phyloP scores from a whole-genome alignment of 2,888 invertebrate species.

The Rotaria sp. region DNA sequence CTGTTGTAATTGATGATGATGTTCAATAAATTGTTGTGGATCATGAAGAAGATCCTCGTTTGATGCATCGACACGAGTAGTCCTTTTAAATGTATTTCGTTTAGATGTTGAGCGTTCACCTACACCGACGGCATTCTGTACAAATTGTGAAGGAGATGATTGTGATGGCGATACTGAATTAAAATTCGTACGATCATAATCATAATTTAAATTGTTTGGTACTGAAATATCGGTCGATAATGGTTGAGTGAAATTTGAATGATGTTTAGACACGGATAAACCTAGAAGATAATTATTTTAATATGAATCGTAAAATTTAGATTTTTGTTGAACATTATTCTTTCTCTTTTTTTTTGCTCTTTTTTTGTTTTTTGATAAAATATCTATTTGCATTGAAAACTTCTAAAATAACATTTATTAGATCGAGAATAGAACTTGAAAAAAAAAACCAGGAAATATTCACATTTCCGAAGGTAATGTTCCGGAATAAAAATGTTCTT shows the following conservation, averaged over 20 bases:
- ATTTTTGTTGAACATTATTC: background rate
- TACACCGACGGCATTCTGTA: background rate
- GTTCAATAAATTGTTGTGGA: background rate
- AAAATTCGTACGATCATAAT: background rate
- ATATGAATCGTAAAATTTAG: too few relatives aligned
- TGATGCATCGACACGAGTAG: background rate
- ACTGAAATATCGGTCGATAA: background rate
- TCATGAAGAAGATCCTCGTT: background rate
- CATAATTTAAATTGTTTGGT: background rate
- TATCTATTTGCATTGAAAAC: background rate
- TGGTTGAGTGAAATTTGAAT: background rate
- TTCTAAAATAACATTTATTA: background rate
- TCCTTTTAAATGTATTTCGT: conserved; percentile 20
- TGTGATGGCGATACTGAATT: background rate
- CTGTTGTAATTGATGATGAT: background rate
- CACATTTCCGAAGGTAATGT: background rate
- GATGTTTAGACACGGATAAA: background rate
- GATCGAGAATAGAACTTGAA: background rate
- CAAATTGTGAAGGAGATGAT: background rate
- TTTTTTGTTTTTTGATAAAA: too few relatives aligned
- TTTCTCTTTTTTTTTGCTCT: too few relatives aligned
- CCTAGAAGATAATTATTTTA: background rate
- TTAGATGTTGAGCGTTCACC: background rate
- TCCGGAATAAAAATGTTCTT: background rate
- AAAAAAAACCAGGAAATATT: background rate